Percentiles rank a stretch among this genome's conserved stretches.
These are phyloP conservation scores for Acropora tenuis DNA, from an alignment of 64 coral and sea anemone species.

Conservation along the genomic window DNA sequence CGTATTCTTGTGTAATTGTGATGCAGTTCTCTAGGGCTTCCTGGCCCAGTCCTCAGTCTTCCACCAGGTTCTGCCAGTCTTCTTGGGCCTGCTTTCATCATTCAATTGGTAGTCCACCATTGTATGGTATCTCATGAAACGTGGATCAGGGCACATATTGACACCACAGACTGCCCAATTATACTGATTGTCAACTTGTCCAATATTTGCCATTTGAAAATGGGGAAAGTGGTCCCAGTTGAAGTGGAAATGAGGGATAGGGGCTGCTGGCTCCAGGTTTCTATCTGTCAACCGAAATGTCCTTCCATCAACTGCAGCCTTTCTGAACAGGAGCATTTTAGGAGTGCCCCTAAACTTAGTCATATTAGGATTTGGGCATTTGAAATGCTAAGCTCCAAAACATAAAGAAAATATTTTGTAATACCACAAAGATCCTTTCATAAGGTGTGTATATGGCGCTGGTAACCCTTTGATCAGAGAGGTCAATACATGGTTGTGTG, in stretches of 20 bases:
- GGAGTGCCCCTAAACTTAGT: neutral
- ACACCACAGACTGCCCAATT: slow-evolving; percentile 23
- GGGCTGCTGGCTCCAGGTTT: neutral
- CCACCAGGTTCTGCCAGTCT: slow-evolving; percentile 20
- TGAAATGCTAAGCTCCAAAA: slow-evolving; percentile 38
- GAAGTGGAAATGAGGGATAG: neutral
- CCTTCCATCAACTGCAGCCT: slow-evolving; percentile 13
- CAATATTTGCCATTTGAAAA: neutral
- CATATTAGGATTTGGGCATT: slow-evolving; percentile 48
- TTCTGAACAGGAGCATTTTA: slow-evolving; percentile 16
- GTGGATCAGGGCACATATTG: slow-evolving; percentile 31
- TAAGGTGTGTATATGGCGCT: slow-evolving; percentile 27
- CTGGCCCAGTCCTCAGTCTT: neutral
- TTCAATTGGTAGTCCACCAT: slow-evolving; percentile 27
- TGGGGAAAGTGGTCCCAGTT: neutral
- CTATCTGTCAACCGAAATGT: neutral
- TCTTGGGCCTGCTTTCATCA: neutral
- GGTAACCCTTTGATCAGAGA: slow-evolving; percentile 29
- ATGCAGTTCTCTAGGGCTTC: neutral
- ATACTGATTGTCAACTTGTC: slow-evolving; percentile 6
- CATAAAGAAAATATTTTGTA: slow-evolving; percentile 47
- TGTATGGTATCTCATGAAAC: too few species aligned
- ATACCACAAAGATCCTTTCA: slow-evolving; percentile 46
- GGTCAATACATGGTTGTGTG: slow-evolving; percentile 56
- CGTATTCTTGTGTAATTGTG: neutral